Base-by-base conservation (phyloP, 64 coral and sea anemone genomes). In the Pocillopora damicornis region DNA sequence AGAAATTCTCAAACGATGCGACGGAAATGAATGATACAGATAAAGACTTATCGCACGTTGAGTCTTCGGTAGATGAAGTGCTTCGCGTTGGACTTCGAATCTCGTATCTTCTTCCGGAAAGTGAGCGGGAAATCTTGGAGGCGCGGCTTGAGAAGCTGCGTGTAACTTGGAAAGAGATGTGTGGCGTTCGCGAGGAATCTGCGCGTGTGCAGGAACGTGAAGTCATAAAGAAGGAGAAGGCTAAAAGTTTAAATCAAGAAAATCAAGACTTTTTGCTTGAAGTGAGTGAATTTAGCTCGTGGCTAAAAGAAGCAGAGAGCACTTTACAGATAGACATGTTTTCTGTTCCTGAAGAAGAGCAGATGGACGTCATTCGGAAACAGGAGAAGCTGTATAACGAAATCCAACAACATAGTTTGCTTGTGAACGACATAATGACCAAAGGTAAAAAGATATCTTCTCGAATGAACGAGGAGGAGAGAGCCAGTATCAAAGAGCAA, bases 241-340 rank as follows among this genome's bases (percentile, higher is more conserved):
- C 26, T 23, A 64, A 90, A 36, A 78, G 80, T 81, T 59, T 75
- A 2, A 10, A 72, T 13, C 30, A 74, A 22, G 62, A 86, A 30
- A 89, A 60, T 73, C 82, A 96, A 83, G 76, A 22, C 42, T 93
- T 90, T 81, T 14, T 23, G 14, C 73, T 57, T 35, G 88, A 96
- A 63, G 26, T 96, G n/a, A 84, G 81, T 10, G 62, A 87, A 17
- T 90, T 96, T 36, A 88, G 74, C 67, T 22, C 62, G 1, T 96
- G 94, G 94, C 85, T 96, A 15, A 79, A 96, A 58, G 77, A 75
- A 13, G 77, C 94, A 30, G 94, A 96, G 73, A 78, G 25, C 22
- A 90, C 68, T 58, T 84, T 96, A 37, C 90, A 90, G 68, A 96
- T 74, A 58, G 88, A 96, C 37, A 93, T 96, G 94, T 96, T 93